phyloP scores from a whole-genome alignment of 2,113 vertebrate species.

The Neogobius melanostomus region DNA sequence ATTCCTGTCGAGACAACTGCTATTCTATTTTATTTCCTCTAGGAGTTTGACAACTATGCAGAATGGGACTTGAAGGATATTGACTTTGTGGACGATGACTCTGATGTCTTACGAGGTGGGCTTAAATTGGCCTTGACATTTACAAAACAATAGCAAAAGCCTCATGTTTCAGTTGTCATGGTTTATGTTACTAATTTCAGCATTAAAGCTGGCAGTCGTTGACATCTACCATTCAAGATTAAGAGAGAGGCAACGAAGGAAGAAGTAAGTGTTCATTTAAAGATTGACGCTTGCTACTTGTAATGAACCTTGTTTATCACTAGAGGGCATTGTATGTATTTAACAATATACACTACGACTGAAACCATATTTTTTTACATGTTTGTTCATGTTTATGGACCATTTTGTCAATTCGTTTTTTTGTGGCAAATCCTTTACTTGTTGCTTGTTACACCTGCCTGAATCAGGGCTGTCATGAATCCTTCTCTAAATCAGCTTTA shows the following conservation, averaged over 20 bases:
- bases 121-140: slow-evolving; percentile 13
- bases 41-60: slow-evolving; percentile 99
- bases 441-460: not conserved
- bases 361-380: too few species aligned
- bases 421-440: not conserved
- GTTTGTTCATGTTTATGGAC: too few species aligned
- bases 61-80: slow-evolving; percentile 99
- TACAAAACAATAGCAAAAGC: not conserved
- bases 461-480: slow-evolving; percentile 23
- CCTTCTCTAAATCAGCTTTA: slow-evolving; percentile 51
- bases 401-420: too few species aligned
- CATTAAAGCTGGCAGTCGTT: slow-evolving; percentile 95
- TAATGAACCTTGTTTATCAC: slow-evolving; percentile 33
- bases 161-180: not conserved
- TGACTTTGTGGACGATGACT: slow-evolving; percentile 99
- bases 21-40: slow-evolving; percentile 1
- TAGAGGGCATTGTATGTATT: slow-evolving; percentile 48
- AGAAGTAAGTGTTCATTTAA: slow-evolving; percentile 85
- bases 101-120: slow-evolving; percentile 93
- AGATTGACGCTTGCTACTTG: not conserved
- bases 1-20: not conserved
- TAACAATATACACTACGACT: not conserved
- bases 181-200: slow-evolving; percentile 62
- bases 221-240: slow-evolving; percentile 98
- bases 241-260: slow-evolving; percentile 94